Conservation (phyloP, 2,113 vertebrate genomes). For the Tachysurus fulvidraco region DNA sequence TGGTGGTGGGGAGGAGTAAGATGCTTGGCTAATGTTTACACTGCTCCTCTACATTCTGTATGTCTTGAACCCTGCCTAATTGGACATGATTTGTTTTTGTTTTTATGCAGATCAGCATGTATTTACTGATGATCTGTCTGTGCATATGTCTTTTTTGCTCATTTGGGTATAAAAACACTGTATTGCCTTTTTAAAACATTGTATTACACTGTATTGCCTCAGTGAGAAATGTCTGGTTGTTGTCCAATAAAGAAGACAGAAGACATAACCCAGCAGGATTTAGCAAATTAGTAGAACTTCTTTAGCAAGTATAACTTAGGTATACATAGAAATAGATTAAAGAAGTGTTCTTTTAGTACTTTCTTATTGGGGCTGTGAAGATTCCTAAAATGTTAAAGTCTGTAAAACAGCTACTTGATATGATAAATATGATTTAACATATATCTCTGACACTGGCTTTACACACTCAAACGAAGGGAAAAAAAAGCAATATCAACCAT, state of each 20-base stretch:
- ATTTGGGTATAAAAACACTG: neutral
- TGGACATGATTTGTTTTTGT: neutral
- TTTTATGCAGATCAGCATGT: neutral
- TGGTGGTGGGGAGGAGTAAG: neutral
- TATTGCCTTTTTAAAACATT: neutral
- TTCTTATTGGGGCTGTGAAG: conserved; percentile 20
- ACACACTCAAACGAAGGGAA: neutral
- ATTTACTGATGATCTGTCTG: neutral
- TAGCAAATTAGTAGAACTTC: neutral
- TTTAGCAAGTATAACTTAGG: neutral
- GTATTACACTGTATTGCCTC: neutral
- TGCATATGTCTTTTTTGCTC: neutral
- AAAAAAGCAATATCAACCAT: neutral
- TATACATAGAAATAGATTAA: neutral
- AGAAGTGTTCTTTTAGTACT: neutral
- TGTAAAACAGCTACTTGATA: neutral
- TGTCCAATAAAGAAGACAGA: neutral
- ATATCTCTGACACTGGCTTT: conserved; percentile 17
- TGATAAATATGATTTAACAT: conserved; percentile 10
- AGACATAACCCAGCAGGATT: neutral
- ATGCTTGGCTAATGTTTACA: neutral
- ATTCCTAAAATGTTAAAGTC: neutral
- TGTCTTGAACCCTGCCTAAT: neutral
- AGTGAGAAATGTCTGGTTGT: neutral
- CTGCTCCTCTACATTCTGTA: neutral